phyloP scores from a whole-genome alignment of 1,140 invertebrate genomes.

The Drosophila orosa region DNA sequence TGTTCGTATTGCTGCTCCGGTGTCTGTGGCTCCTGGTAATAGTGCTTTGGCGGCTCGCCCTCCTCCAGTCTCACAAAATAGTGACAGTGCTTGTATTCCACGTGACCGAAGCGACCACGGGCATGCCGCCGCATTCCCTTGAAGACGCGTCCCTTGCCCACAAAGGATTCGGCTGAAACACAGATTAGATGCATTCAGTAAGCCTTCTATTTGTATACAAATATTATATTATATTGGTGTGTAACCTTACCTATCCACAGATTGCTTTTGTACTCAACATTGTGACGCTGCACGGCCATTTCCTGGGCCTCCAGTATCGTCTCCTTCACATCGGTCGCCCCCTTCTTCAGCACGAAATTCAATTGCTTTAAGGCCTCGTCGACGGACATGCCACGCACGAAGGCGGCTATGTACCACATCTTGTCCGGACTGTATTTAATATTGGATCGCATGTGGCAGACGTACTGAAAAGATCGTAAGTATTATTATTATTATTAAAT shows the following conservation, averaged over 20 bases:
- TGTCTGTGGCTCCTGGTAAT: slow-evolving; percentile 89
- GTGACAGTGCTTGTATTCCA: slow-evolving; percentile 93
- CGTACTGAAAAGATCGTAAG: slow-evolving; percentile 88
- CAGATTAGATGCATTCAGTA: slow-evolving; percentile 5
- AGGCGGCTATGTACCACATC: slow-evolving; percentile 94
- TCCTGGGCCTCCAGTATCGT: slow-evolving; percentile 94
- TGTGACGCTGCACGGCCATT: slow-evolving; percentile 93
- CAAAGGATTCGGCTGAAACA: slow-evolving; percentile 93
- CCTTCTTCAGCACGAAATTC: slow-evolving; percentile 93
- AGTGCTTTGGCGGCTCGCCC: slow-evolving; percentile 94
- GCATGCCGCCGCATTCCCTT: slow-evolving; percentile 94
- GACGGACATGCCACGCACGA: slow-evolving; percentile 95
- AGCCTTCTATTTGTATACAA: too few species aligned
- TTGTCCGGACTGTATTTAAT: slow-evolving; percentile 96
- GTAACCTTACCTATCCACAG: slow-evolving; percentile 95
- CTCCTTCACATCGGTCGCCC: slow-evolving; percentile 91
- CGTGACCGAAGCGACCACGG: slow-evolving; percentile 87
- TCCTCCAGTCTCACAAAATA: slow-evolving; percentile 97
- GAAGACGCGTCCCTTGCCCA: slow-evolving; percentile 89
- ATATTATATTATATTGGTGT: neutral
- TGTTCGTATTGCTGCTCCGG: slow-evolving; percentile 90
- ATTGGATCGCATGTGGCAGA: slow-evolving; percentile 92
- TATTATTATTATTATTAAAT: neutral
- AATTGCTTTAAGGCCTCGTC: slow-evolving; percentile 97
- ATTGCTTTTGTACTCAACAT: slow-evolving; percentile 98